Base-by-base conservation (phyloP, 2,113 vertebrate species). In the Psammodynastes pulverulentus region DNA sequence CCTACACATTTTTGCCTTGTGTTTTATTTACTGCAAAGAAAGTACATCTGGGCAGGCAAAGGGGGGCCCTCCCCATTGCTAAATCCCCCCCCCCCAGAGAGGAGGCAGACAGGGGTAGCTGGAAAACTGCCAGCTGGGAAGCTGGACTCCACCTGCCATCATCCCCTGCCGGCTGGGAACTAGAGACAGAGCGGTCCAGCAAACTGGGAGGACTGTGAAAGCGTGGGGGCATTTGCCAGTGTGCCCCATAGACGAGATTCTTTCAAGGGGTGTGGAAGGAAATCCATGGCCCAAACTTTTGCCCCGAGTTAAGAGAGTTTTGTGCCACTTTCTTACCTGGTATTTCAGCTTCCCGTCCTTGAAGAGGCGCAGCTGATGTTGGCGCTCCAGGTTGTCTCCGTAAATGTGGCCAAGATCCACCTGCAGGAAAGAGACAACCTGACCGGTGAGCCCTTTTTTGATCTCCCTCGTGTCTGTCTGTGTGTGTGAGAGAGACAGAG, bases 341-440 rank as follows among this genome's bases (percentile, higher is more conserved):
- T 98, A 98, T 95, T 99, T 99, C 93, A 99, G 93, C 93, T 99
- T 99, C 93, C 99, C 99, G 0, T 99, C 98, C 95, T 95, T 96
- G 94, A 98, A 98, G 94, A 99, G 98, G 0, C 99, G 96, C 86
- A 99, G 98, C 15, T 98, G 96, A 94, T 98, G 97, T 94, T 99
- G 99, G 9, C 98, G 98, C 29, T 95, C 96, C 89, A 99, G 96
- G 56, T 94, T 97, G 94, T 98, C 98, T 95, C 99, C 99, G 0
- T 99, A 99, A 48, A 99, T 91, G 91, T 99, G 98, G 43, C 98
- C 97, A 0, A 98, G 98, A 91, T 99, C 99, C 90, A 99, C 98
- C 99, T 99, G 96, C 17, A 89, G 0, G 89, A 53, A 92, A 21
- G 87, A 17, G 56, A 3, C 0, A 0, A 48, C 0, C 0, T 87